Evolutionary conservation across 2,888 invertebrate species (phyloP).

Genomic region (Ormyrus rosae): DNA sequence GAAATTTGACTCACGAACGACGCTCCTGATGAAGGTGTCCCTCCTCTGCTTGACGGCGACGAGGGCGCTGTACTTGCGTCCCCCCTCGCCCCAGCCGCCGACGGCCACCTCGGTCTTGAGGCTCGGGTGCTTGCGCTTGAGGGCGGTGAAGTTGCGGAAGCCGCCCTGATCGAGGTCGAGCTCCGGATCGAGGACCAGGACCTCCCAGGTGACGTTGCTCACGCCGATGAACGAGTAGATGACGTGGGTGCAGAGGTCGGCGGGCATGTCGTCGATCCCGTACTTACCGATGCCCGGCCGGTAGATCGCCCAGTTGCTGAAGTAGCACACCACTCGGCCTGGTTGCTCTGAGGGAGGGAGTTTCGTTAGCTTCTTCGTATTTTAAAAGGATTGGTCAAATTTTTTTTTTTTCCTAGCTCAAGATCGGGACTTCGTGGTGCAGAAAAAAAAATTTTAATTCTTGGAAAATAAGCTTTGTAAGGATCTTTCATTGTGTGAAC

Average conservation of each 20-base stretch:
- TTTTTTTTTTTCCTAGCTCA: too few relatives aligned
- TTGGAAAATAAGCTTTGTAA: too few relatives aligned
- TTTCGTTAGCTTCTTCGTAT: neutral
- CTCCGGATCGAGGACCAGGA: slow-evolving; percentile 89
- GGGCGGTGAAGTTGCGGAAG: slow-evolving; percentile 86
- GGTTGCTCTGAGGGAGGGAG: neutral
- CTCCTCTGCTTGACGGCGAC: slow-evolving; percentile 84
- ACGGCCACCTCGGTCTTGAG: slow-evolving; percentile 89
- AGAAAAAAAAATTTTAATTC: too few relatives aligned
- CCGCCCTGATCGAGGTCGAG: slow-evolving; percentile 86
- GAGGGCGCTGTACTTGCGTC: slow-evolving; percentile 90
- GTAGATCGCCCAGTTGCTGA: slow-evolving; percentile 91
- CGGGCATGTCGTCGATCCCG: slow-evolving; percentile 89
- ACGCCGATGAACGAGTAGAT: slow-evolving; percentile 94
- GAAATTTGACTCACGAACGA: slow-evolving; percentile 80
- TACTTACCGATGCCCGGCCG: slow-evolving; percentile 89
- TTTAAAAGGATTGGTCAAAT: too few relatives aligned
- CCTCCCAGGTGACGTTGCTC: slow-evolving; percentile 85
- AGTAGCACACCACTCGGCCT: slow-evolving; percentile 79
- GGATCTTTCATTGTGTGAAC: too few relatives aligned
- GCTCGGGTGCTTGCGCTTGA: slow-evolving; percentile 83
- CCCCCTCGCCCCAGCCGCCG: slow-evolving; percentile 95
- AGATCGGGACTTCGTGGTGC: too few relatives aligned
- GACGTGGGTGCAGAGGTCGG: slow-evolving; percentile 89
- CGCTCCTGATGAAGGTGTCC: slow-evolving; percentile 84